Evolutionary conservation across 2,797 vertebrate species (phyloP), one percentile per base, ranked within the genome.

Genomic region (Argentina silus): DNA sequence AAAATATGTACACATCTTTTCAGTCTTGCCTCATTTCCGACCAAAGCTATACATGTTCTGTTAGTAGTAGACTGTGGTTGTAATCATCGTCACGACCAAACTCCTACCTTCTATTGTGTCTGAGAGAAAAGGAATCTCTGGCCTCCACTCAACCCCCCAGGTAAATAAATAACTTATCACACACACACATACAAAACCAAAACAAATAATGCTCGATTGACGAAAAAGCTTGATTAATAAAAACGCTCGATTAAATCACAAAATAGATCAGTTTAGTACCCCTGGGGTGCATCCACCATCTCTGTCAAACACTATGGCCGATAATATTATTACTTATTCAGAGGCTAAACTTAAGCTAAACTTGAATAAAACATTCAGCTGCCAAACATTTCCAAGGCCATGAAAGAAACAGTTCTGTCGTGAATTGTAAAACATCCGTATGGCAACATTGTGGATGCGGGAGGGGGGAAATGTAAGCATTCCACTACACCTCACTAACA

Each of bases 1-100:
- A 79, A 85, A 83, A 79, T 85, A 76, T 90, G 66, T 88, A 89
- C 89, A 90, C 48, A 55, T 83, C 73, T 80, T 44, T 78, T 73
- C 82, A 82, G 78, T 81, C 61, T 74, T 62, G 86, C 71, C 57
- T 7, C n/a, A 2, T 55, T 64, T 59, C 59, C 66, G 27, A 36
- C 68, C 55, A 60, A 7, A 60, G 67, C 75, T 67, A 76, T 78
- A 77, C 80, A 80, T 76, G 63, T 78, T 81, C 47, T 62, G 67
- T 36, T 23, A 72, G 47, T 57, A 84, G 75, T 56, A 76, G 70
- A 79, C 57, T 74, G 50, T 1, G 59, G 14, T 42, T 23, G 21
- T 74, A 2, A 64, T 73, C 70, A 70, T 73, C 67, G 50, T 78
- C n/a, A n/a, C n/a, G n/a, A 69, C 36, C 51, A 55, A 64, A n/a